Evolutionary conservation across 2,113 vertebrate genomes (phyloP).

Genomic region (Caranx ignobilis): DNA sequence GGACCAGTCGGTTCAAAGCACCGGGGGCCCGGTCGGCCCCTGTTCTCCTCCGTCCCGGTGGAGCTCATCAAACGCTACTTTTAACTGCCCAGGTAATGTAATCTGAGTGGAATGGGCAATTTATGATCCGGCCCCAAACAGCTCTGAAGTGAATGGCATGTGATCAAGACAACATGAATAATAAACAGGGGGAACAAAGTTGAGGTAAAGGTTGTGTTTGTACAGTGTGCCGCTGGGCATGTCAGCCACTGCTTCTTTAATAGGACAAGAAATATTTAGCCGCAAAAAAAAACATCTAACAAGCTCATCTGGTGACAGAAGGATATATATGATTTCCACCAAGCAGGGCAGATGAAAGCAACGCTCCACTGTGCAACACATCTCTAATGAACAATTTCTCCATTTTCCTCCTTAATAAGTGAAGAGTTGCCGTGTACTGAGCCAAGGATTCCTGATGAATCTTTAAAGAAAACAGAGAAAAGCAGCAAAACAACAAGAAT

Average conservation of each 20-base stretch:
- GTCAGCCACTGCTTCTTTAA: constrained; percentile 41
- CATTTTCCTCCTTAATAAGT: constrained; percentile 67
- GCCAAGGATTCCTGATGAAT: constrained; percentile 65
- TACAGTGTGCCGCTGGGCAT: constrained; percentile 30
- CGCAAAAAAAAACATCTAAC: constrained; percentile 31
- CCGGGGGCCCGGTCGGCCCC: constrained; percentile 33
- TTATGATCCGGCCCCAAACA: constrained; percentile 43
- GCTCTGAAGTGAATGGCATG: constrained; percentile 53
- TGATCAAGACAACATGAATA: constrained; percentile 64
- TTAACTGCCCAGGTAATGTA: constrained; percentile 63
- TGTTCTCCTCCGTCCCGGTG: constrained; percentile 58
- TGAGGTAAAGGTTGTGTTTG: constrained; percentile 59
- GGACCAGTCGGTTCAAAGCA: constrained; percentile 50
- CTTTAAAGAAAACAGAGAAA: constrained; percentile 59
- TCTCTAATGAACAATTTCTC: constrained; percentile 68
- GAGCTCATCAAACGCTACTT: constrained; percentile 69
- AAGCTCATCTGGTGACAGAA: constrained; percentile 21
- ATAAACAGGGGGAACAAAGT: constrained; percentile 55
- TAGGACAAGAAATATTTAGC: constrained; percentile 42
- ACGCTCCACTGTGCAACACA: constrained; percentile 55
- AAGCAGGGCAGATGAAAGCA: constrained; percentile 32
- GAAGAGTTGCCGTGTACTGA: constrained; percentile 46
- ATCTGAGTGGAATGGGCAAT: constrained; percentile 47
- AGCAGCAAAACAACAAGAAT: constrained; percentile 50
- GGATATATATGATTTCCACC: constrained; percentile 30